Evolutionary conservation across 2,888 invertebrate genomes (phyloP).

Genomic region (Drosophila nr. fundita): DNA sequence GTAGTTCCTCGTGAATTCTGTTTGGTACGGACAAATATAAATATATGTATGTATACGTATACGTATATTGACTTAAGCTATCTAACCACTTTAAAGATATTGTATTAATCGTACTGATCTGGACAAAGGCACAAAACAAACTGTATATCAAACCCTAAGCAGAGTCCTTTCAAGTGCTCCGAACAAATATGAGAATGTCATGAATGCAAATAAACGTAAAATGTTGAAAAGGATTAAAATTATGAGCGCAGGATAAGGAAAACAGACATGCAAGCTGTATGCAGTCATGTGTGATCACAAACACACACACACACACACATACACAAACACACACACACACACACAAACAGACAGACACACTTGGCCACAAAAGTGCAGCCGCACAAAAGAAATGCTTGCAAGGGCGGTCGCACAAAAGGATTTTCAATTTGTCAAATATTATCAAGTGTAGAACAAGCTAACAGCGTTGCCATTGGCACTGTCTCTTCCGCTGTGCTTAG

Average conservation of each 20-base stretch:
- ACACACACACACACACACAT: conserved; percentile 18
- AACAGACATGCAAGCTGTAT: conserved; percentile 52
- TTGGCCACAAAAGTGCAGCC: conserved; percentile 46
- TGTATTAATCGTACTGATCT: conserved; percentile 27
- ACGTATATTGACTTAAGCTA: conserved; percentile 4
- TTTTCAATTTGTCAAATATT: conserved; percentile 79
- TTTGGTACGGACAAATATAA: neutral
- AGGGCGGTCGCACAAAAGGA: conserved; percentile 66
- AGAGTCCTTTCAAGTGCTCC: conserved; percentile 24
- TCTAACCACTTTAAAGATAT: conserved; percentile 26
- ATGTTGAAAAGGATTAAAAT: conserved; percentile 77
- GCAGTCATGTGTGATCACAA: conserved; percentile 56
- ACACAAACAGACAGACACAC: conserved; percentile 4
- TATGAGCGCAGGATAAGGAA: conserved; percentile 76
- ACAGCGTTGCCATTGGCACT: conserved; percentile 32
- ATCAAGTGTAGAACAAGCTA: conserved; percentile 70
- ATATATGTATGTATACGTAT: neutral
- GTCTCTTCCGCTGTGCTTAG: conserved; percentile 15
- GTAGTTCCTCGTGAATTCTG: neutral
- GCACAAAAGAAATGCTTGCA: conserved; percentile 58
- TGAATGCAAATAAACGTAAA: conserved; percentile 66
- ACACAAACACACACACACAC: conserved; percentile 5
- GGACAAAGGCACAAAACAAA: conserved; percentile 6
- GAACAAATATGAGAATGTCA: conserved; percentile 38
- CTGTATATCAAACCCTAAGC: neutral